phyloP scores from a whole-genome alignment of 1,140 invertebrate genomes.

The Pseudomyrmex sp. region DNA sequence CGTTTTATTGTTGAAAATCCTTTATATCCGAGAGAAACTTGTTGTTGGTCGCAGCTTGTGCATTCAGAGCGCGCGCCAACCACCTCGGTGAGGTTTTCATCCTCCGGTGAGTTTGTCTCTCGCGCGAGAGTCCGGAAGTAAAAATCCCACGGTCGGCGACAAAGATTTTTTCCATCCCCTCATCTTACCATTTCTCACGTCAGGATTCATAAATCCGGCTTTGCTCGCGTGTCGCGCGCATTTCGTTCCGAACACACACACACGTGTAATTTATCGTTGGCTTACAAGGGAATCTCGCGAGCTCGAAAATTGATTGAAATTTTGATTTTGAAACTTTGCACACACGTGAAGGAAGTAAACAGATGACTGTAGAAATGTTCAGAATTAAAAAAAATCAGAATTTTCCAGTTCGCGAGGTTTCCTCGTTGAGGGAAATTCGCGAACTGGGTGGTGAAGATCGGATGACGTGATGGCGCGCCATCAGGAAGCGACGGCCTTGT shows the following conservation, averaged over 20 bases:
- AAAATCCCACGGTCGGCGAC: constrained; percentile 41
- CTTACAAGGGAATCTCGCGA: constrained; percentile 35
- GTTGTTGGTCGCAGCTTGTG: neutral
- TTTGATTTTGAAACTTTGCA: too few relatives aligned
- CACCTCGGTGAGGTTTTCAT: neutral
- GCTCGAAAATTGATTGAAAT: neutral
- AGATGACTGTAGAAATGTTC: too few relatives aligned
- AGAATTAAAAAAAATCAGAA: too few relatives aligned
- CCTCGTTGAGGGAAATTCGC: too few relatives aligned
- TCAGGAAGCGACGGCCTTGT: constrained; percentile 4
- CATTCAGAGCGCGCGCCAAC: neutral
- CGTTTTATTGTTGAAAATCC: constrained; percentile 1
- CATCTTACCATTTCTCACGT: constrained; percentile 23
- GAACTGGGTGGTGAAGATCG: neutral
- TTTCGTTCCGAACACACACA: neutral
- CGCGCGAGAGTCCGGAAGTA: neutral
- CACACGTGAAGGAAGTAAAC: too few relatives aligned
- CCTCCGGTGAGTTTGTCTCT: constrained; percentile 15
- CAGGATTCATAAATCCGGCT: constrained; percentile 26
- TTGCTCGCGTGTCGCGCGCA: constrained; percentile 17
- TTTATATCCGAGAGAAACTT: constrained; percentile 20
- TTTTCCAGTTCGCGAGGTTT: too few relatives aligned
- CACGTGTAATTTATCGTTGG: constrained; percentile 34
- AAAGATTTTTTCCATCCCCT: constrained; percentile 2
- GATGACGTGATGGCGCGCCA: neutral